Percentiles rank a stretch among this genome's conserved stretches.
phyloP scores from a whole-genome alignment of 2,888 invertebrate genomes.

The Thyatira batis region DNA sequence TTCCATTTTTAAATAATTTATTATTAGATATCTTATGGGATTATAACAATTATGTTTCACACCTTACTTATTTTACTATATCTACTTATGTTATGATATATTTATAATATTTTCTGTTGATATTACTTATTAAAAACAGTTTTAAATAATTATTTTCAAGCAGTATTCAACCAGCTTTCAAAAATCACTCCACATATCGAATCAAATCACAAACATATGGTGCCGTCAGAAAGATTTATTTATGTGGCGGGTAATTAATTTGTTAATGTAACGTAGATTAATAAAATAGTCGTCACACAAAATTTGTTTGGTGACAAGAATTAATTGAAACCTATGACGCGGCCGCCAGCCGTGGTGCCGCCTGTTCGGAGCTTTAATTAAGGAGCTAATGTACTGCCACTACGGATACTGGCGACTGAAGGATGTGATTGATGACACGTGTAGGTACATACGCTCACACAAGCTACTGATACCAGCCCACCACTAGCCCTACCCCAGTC shows the following conservation, averaged over 20 bases:
- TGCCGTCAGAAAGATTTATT: constrained; percentile 14
- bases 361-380: constrained; percentile 75
- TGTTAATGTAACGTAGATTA: constrained; percentile 45
- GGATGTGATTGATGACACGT: constrained; percentile 69
- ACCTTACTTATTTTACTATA: no score
- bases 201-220: constrained; percentile 1
- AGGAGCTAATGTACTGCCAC: constrained; percentile 74
- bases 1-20: constrained; percentile 26
- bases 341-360: constrained; percentile 52
- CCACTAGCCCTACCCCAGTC: background rate
- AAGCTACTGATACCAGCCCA: constrained; percentile 19
- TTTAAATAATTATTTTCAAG: background rate
- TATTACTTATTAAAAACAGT: no score
- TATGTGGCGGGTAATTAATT: constrained; percentile 40
- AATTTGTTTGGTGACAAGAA: constrained; percentile 70
- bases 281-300: constrained; percentile 60
- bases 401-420: constrained; percentile 47
- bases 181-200: background rate
- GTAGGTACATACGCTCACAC: constrained; percentile 31
- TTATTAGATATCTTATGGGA: constrained; percentile 9
- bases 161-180: background rate
- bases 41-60: background rate
- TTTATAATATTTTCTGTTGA: no score
- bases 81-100: no score
- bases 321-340: constrained; percentile 78